Evolutionary conservation across 2,888 invertebrate genomes (phyloP).

Genomic region (Amphimallon solstitiale): DNA sequence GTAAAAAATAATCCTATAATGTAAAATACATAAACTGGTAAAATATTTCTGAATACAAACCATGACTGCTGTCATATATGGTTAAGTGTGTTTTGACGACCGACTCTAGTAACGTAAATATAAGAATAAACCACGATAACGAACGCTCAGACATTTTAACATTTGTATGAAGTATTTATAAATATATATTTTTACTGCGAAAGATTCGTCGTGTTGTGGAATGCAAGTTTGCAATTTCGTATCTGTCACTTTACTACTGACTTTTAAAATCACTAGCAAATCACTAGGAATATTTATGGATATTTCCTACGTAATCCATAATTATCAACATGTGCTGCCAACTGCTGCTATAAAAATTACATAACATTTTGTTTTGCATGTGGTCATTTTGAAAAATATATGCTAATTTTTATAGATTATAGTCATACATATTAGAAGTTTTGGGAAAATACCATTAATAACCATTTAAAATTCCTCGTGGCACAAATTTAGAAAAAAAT

Average conservation of each 20-base stretch:
- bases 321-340: constrained; percentile 28
- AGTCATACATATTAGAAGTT: too few relatives aligned
- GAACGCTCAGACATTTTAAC: constrained; percentile 62
- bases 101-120: constrained; percentile 74
- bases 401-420: too few relatives aligned
- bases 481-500: too few relatives aligned
- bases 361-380: constrained; percentile 14
- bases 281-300: constrained; percentile 30
- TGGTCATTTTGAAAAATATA: too few relatives aligned
- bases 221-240: constrained; percentile 43
- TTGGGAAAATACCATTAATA: too few relatives aligned
- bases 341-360: constrained; percentile 26
- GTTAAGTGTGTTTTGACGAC: constrained; percentile 75
- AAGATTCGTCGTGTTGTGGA: constrained; percentile 24
- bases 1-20: constrained; percentile 35
- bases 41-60: constrained; percentile 69
- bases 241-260: constrained; percentile 43
- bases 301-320: constrained; percentile 25
- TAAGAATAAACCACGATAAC: constrained; percentile 73
- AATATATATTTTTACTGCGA: constrained; percentile 10
- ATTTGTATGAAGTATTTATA: constrained; percentile 51
- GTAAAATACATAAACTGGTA: constrained; percentile 54
- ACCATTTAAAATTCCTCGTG: too few relatives aligned
- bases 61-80: constrained; percentile 79
- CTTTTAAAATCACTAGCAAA: constrained; percentile 41